Conservation (phyloP, 2,888 invertebrate species). For the Malacosoma neustria region DNA sequence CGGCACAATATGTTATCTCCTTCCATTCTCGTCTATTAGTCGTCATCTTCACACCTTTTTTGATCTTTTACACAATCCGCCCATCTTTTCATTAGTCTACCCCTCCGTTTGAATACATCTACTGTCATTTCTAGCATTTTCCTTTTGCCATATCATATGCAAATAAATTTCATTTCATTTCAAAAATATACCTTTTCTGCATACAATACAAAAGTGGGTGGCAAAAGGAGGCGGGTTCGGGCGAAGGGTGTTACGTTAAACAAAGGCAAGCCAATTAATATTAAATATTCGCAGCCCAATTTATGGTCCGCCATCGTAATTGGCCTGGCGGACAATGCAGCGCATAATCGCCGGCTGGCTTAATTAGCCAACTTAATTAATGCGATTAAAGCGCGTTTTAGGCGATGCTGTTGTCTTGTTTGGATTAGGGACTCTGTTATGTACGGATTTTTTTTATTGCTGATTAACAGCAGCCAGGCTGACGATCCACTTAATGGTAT, state of each 20-base stretch:
- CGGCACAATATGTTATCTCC: no score
- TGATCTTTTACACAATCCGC: no score
- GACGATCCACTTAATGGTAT: no score
- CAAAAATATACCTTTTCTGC: constrained; percentile 18
- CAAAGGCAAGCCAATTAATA: constrained; percentile 68
- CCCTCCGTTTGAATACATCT: no score
- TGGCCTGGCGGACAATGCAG: constrained; percentile 43
- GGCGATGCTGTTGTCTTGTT: background rate
- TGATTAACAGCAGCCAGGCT: no score
- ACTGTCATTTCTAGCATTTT: no score
- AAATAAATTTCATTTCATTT: no score
- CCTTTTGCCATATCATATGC: no score
- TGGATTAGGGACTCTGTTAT: background rate
- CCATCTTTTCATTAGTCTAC: no score
- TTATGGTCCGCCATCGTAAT: constrained; percentile 32
- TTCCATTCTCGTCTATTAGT: no score
- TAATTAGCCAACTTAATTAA: constrained; percentile 50
- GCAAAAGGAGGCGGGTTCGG: constrained; percentile 12
- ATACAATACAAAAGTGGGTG: constrained; percentile 27
- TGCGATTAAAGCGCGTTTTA: constrained; percentile 11
- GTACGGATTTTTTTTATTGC: no score
- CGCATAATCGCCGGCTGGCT: constrained; percentile 44
- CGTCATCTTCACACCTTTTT: no score
- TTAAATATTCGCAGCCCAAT: constrained; percentile 45
- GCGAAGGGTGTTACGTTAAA: constrained; percentile 47